Evolutionary conservation across 2,797 vertebrate species (phyloP), one percentile per base, ranked within the genome.

Genomic region (Syndactyla subalaris): DNA sequence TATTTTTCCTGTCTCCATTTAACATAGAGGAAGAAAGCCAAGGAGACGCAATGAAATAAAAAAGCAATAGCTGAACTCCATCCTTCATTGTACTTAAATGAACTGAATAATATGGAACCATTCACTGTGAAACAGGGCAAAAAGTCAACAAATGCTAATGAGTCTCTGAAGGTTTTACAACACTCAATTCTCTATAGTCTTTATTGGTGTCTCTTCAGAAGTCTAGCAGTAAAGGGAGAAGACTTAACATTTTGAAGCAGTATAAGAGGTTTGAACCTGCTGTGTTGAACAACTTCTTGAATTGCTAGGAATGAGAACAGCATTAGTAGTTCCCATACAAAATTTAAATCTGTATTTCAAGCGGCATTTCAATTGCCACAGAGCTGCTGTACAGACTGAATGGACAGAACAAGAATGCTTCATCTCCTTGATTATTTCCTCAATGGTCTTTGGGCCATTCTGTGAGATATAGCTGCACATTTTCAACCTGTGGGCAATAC

Each of bases 281-380:
- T 68, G 39, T 43, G 27, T 68, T 62, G 41, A 91, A 43, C 36
- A 59, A 27, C 57, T 79, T 62, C 39, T 74, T 39, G 70, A 54
- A 85, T 39, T 65, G 21, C 48, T 82, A n/a, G 30, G 30, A 82
- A 76, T 39, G 21, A 76, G 23, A 81, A 54, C 12, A 74, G 49
- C 14, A 87, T 89, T 63, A 84, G 59, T 54, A 79, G 48, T 49
- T 95, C 30, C 45, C 38, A 57, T 19, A 57, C 11, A 71, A 79
- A 79, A 94, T 86, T 79, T 78, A 84, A 73, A 89, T 66, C 58
- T 79, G 1, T 49, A 82, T 86, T 94, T 93, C 80, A 89, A 82
- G 39, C 26, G 32, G 23, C 39, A 84, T 84, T 96, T 94, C 77
- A 85, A 6, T 51, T 84, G 51, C 71, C 43, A 55, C 23, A 62